Evolutionary conservation across 2,888 invertebrate species (phyloP), one percentile per base, ranked within the genome.

Genomic region (Leptopterna dolabrata): DNA sequence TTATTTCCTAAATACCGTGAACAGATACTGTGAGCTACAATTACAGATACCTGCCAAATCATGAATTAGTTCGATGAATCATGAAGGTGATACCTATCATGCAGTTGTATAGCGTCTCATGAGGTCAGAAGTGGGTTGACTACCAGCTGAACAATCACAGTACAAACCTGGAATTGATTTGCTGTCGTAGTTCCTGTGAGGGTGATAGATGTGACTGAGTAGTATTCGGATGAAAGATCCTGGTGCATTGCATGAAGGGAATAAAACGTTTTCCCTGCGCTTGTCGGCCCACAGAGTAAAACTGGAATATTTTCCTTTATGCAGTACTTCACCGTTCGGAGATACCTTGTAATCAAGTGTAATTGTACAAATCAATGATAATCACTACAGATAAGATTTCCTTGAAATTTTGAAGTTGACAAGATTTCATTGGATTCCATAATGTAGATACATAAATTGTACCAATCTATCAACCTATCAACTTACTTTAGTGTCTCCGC

Each of bases 201-300:
- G 11, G 93, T 90, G 96, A 95, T 47, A 95, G 95, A 0, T 96
- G 96, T 86, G 95, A 76, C 24, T 0, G 70, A 83, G 43, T 85
- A 85, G 19, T 43, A 45, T 19, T 85, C 45, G 30, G 30, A 14
- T 7, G 73, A 27, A 3, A 85, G 13, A 29, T 85, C 76, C 9
- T 85, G 73, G 14, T 95, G 95, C 88, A 95, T 92, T 90, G 94
- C 93, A 90, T 95, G 94, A 92, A 96, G 96, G 11, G 95, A 93
- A 90, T 96, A 95, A 91, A 96, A 96, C 89, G 96, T 96, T 92
- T 97, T 97, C 0, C 97, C 97, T 0, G 97, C 97, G 30, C 97
- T 96, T 0, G 97, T 97, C 0, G 96, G 96, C 0, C 97, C 97
- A 76, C 51, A 36, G 2, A 85, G 63, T 14, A 24, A n/a, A 13